phyloP scores from a whole-genome alignment of 2,797 vertebrate species.

The Gallinago solitaria region DNA sequence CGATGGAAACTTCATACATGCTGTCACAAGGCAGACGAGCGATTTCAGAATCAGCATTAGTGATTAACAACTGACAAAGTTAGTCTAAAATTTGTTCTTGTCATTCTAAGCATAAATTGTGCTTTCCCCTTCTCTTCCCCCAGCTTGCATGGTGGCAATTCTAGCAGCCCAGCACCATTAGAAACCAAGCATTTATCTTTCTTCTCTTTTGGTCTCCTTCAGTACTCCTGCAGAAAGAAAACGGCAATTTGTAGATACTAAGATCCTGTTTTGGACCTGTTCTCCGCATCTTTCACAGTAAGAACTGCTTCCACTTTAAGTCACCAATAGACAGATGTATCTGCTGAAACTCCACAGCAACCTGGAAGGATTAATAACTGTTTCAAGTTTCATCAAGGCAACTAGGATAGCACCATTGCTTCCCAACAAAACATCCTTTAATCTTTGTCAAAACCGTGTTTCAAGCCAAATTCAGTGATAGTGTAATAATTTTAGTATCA shows the following conservation, averaged over 20 bases:
- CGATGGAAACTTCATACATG: background rate
- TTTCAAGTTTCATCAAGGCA: background rate
- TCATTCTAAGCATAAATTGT: background rate
- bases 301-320: background rate
- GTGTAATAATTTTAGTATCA: background rate
- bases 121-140: background rate
- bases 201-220: background rate
- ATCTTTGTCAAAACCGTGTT: background rate
- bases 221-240: background rate
- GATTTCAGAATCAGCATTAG: background rate
- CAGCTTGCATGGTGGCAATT: background rate
- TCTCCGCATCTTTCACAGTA: background rate
- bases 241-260: background rate
- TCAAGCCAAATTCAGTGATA: background rate
- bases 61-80: background rate
- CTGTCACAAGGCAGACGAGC: background rate
- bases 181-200: too few species aligned
- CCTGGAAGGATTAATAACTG: accelerated
- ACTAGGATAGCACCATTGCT: background rate
- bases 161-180: background rate
- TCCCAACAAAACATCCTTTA: background rate
- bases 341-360: background rate
- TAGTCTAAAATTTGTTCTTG: background rate
- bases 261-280: background rate
- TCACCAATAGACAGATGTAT: background rate